Evolutionary conservation across 1,140 invertebrate genomes (phyloP).

Genomic region (Brachionus manjavacas): DNA sequence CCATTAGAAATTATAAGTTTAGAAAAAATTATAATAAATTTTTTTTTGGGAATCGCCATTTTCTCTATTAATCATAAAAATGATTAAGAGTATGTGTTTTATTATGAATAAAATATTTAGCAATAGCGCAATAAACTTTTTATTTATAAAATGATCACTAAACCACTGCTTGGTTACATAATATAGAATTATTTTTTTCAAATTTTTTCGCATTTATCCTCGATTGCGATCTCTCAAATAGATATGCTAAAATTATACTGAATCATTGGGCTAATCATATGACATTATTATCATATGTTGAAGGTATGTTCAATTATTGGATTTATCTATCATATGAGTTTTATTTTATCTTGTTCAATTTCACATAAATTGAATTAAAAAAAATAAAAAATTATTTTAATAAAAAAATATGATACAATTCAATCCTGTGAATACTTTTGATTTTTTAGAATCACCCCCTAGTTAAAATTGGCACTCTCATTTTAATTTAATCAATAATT

Average conservation of each 20-base stretch:
- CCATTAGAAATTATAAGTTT: constrained; percentile 34
- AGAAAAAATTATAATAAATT: background rate
- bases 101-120: background rate
- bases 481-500: too few species aligned
- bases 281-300: background rate
- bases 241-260: background rate
- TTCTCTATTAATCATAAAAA: constrained; percentile 9
- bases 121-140: background rate
- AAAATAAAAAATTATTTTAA: too few species aligned
- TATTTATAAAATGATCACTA: background rate
- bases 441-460: too few species aligned
- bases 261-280: background rate
- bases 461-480: too few species aligned
- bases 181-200: background rate
- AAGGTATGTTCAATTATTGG: background rate
- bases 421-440: too few species aligned
- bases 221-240: background rate
- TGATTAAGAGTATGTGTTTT: background rate
- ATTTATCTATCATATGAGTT: background rate
- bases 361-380: too few species aligned
- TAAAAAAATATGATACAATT: too few species aligned
- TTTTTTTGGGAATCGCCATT: constrained; percentile 33
- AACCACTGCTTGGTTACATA: background rate
- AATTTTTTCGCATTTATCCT: background rate
- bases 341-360: too few species aligned